Evolutionary conservation across 2,113 vertebrate species (phyloP).

Genomic region (Rhabdornis inornatus): DNA sequence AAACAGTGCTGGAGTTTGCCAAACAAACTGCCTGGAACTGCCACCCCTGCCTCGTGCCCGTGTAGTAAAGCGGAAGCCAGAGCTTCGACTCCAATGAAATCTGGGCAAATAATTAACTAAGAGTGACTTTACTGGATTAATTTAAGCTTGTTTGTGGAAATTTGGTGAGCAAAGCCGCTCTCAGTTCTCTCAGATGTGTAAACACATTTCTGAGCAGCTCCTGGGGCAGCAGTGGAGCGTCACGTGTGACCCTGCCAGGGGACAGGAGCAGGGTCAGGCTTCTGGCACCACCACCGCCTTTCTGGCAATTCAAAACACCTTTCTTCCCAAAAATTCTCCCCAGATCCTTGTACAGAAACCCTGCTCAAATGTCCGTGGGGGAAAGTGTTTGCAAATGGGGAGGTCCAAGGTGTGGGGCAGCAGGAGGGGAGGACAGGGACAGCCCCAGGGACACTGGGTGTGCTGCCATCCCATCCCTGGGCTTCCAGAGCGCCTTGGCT

Average conservation of each 20-base stretch:
- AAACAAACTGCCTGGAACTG: neutral
- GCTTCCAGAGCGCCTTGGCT: neutral
- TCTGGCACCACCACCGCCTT: accelerated
- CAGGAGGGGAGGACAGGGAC: accelerated
- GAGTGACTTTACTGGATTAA: neutral
- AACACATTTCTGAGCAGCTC: neutral
- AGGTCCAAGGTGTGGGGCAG: neutral
- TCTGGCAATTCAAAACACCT: neutral
- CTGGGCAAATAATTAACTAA: slow-evolving; percentile 19
- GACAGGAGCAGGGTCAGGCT: neutral
- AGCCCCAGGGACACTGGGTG: accelerated
- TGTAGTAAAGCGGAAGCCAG: neutral
- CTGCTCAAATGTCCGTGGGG: accelerated
- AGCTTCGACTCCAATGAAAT: neutral
- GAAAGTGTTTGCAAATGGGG: neutral
- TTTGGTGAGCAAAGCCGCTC: neutral
- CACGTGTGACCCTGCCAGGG: accelerated
- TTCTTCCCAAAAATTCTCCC: neutral
- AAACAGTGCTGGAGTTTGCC: neutral
- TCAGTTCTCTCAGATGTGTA: neutral
- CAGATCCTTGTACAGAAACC: neutral
- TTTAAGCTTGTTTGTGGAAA: neutral
- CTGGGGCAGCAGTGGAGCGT: neutral
- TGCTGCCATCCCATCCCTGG: accelerated
- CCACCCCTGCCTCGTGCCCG: neutral